Percentiles rank a stretch among this genome's conserved stretches.
These are phyloP conservation scores for Agapornis roseicollis DNA, from an alignment of 2,113 vertebrate genomes.

Conservation along the genomic window DNA sequence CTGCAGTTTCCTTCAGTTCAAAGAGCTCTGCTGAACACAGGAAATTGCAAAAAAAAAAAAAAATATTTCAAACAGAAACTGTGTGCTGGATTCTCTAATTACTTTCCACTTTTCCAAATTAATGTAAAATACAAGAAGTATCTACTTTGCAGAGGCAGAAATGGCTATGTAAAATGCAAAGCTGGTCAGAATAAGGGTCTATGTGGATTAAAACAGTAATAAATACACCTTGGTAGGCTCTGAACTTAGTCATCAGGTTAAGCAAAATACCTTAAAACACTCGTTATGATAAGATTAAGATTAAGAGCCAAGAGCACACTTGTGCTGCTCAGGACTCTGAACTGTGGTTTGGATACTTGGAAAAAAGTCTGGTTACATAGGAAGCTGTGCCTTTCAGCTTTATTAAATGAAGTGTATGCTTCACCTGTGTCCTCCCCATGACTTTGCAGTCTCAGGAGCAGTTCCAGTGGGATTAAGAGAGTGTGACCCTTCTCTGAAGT, in stretches of 20 bases:
- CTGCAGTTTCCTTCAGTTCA: neutral
- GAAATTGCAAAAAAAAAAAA: neutral
- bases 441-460: neutral
- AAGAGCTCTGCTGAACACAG: neutral
- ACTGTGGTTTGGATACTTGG: neutral
- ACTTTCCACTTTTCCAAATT: neutral
- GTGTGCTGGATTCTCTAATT: neutral
- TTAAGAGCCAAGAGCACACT: neutral
- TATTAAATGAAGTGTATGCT: neutral
- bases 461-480: neutral
- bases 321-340: neutral
- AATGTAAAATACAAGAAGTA: neutral
- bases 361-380: neutral
- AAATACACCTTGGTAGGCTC: neutral
- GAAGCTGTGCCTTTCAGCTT: neutral
- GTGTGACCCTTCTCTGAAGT: neutral
- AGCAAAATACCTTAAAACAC: neutral
- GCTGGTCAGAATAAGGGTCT: neutral
- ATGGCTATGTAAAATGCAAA: neutral
- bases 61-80: neutral
- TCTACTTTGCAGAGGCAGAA: neutral
- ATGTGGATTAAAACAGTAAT: neutral
- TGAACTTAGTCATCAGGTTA: neutral
- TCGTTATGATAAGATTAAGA: neutral
- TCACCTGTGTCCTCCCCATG: neutral